Percentiles rank a stretch among this genome's conserved stretches.
Evolutionary conservation across 1,140 invertebrate genomes (phyloP).

Genomic region (Apis florea): DNA sequence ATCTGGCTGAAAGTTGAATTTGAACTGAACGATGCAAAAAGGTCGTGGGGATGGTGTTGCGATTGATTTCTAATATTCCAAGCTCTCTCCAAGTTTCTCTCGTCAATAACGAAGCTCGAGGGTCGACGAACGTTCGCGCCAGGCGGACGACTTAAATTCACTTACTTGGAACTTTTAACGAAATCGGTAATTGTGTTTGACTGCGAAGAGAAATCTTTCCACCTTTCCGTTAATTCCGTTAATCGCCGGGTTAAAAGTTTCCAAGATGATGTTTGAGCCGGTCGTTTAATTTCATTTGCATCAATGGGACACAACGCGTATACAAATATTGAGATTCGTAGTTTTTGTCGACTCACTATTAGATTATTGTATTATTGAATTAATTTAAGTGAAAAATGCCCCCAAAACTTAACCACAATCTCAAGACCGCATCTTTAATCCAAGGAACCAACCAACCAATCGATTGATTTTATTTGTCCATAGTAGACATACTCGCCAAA

Average conservation of each 20-base stretch:
- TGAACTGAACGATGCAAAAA: conserved; percentile 3
- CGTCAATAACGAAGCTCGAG: background rate
- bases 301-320: too few relatives aligned
- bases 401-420: too few relatives aligned
- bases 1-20: conserved; percentile 60
- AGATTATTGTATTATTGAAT: too few relatives aligned
- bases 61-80: conserved; percentile 46
- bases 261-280: background rate
- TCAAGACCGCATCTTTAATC: too few relatives aligned
- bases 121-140: background rate
- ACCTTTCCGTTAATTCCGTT: too few relatives aligned
- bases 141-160: background rate
- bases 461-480: conserved; percentile 9
- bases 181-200: background rate
- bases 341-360: too few relatives aligned
- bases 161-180: background rate
- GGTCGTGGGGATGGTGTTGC: background rate
- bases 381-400: too few relatives aligned
- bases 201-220: background rate
- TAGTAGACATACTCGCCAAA: conserved; percentile 12
- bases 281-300: too few relatives aligned
- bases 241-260: background rate
- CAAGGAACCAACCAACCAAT: background rate
- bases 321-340: too few relatives aligned
- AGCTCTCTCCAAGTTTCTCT: background rate